A percentile compares a stretch with the other conserved stretches of the same genome.
These are phyloP conservation scores for Calliopum simillimum DNA, from an alignment of 2,888 invertebrate species.

Conservation along the genomic window DNA sequence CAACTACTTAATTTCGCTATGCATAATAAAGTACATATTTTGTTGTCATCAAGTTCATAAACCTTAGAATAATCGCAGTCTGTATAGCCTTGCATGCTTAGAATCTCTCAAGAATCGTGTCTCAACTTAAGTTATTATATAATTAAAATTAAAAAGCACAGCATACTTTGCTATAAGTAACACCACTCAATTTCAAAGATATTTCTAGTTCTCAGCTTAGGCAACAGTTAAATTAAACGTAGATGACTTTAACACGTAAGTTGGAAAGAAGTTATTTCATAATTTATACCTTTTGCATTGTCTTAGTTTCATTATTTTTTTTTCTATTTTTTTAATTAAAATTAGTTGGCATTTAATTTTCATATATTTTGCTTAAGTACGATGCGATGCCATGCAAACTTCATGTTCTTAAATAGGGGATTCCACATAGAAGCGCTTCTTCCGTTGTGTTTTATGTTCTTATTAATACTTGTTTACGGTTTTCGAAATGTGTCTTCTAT, in stretches of 20 bases:
- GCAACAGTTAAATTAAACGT: too few species aligned
- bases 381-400: not conserved
- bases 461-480: slow-evolving; percentile 45
- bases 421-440: not conserved
- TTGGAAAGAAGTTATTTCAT: too few species aligned
- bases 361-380: not conserved
- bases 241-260: too few species aligned
- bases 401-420: not conserved
- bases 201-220: too few species aligned
- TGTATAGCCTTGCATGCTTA: not conserved
- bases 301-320: too few species aligned
- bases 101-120: not conserved
- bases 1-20: slow-evolving; percentile 4
- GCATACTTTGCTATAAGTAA: not conserved
- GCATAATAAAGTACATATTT: not conserved
- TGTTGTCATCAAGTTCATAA: slow-evolving; percentile 10
- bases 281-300: too few species aligned
- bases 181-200: slow-evolving; percentile 1
- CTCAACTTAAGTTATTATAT: slow-evolving; percentile 4
- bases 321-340: too few species aligned
- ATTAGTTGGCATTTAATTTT: not conserved
- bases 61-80: not conserved
- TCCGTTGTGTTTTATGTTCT: slow-evolving; percentile 34
- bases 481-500: slow-evolving; percentile 13
- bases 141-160: slow-evolving; percentile 4